Conservation (phyloP, 2,888 invertebrate species). For the Gordius sp. region DNA sequence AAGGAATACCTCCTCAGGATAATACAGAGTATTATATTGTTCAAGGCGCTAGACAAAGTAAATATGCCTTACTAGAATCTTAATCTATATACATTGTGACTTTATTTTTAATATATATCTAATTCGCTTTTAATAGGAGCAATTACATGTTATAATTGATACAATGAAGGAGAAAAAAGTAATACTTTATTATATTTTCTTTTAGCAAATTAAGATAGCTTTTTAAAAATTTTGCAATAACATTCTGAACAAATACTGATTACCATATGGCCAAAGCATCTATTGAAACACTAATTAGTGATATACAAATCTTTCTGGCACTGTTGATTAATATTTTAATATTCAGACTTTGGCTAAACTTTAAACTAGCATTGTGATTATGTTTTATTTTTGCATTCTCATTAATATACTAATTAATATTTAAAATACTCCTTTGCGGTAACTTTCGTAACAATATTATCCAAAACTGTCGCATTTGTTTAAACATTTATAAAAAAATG, state of each 20-base stretch:
- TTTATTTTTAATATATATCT: not conserved
- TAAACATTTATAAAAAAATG: no score
- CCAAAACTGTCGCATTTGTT: no score
- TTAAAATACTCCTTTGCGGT: no score
- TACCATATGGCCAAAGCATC: no score
- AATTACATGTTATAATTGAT: not conserved
- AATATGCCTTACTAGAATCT: not conserved
- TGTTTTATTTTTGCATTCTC: not conserved
- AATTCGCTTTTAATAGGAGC: not conserved
- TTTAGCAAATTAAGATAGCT: not conserved
- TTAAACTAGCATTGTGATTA: not conserved
- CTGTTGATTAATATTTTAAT: not conserved
- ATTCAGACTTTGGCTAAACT: not conserved
- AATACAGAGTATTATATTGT: not conserved
- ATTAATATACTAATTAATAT: no score
- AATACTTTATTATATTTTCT: not conserved
- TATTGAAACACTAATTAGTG: no score
- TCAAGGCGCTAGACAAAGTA: conserved; percentile 1
- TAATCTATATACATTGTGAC: not conserved
- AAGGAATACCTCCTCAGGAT: not conserved
- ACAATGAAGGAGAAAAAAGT: not conserved
- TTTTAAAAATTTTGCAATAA: no score
- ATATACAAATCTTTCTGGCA: no score
- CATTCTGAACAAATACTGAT: no score
- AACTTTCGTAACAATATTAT: no score